Evolutionary conservation across 2,888 invertebrate species (phyloP).

Genomic region (Ophioninae sp.): DNA sequence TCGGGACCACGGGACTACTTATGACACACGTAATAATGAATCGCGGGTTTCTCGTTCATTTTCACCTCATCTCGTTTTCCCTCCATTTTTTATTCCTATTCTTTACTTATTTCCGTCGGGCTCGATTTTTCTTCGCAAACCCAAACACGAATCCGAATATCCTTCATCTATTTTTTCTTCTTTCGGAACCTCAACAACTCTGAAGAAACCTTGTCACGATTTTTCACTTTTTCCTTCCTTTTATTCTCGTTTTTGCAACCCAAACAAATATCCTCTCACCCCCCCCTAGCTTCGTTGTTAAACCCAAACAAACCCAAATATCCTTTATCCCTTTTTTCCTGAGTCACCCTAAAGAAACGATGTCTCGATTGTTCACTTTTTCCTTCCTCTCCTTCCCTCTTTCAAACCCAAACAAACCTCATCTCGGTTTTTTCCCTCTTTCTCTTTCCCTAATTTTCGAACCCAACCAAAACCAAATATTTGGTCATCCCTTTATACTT

Average conservation of each 20-base stretch:
- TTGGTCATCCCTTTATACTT: neutral
- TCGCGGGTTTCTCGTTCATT: slow-evolving; percentile 7
- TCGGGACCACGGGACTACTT: slow-evolving; percentile 34
- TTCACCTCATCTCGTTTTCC: slow-evolving; percentile 28
- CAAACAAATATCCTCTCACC: too few relatives aligned
- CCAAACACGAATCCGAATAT: too few relatives aligned
- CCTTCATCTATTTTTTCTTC: too few relatives aligned
- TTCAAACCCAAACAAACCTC: neutral
- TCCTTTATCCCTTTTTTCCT: neutral
- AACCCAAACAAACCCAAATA: neutral
- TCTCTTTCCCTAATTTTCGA: neutral
- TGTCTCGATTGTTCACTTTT: neutral
- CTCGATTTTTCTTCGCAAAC: neutral
- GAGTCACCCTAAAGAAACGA: neutral
- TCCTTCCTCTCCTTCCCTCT: neutral
- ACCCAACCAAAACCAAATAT: too few relatives aligned
- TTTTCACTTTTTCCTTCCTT: too few relatives aligned
- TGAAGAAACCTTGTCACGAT: too few relatives aligned
- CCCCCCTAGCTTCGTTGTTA: too few relatives aligned
- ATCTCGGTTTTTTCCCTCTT: neutral
- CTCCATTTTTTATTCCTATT: slow-evolving; percentile 10
- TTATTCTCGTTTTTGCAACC: too few relatives aligned
- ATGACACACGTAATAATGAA: slow-evolving; percentile 52
- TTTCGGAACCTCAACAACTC: too few relatives aligned
- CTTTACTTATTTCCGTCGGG: slow-evolving; percentile 3